Evolutionary conservation across 2,888 invertebrate genomes (phyloP), one percentile per base, ranked within the genome.

Genomic region (Thecophora atra): DNA sequence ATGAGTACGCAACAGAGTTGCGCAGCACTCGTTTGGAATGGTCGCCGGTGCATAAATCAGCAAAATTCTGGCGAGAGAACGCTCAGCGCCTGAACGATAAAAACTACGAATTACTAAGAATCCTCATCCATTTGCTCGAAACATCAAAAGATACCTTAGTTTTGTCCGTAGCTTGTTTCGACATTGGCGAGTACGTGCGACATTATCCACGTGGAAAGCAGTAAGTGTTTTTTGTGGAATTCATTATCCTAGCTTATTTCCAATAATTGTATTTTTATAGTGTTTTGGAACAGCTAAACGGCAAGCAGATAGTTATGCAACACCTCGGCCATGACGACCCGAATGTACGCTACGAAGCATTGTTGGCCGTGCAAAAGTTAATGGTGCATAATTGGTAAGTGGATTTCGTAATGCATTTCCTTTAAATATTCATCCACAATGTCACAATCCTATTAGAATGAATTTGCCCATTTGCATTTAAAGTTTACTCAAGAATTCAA

Each of bases 31-130:
- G 90, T 47, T 89, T 99, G 80, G 98, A 99, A 87, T 99, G 99
- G 99, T 98, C 98, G 17, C 99, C 99, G 0, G 99, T 99, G 51
- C 99, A 99, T 89, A 98, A 98, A 87, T 98, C 98, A 5, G 96
- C 97, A 70, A 97, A 98, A 88, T 99, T 99, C 89, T 99, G 99
- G 99, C 92, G 98, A 79, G 99, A 99, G 88, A 99, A 99, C 88
- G 98, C 98, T 2, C 91, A 91, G 76, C 91, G 97, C 37, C 91
- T 99, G 72, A 99, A 98, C 87, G 99, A 99, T 87, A 98, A 97
- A 87, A 98, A 98, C 82, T 98, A 97, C 85, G 99, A 99, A 86
- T 88, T 99, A 77, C 89, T 99, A 77, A 95, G 98, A 84, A 99
- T 98, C 76, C 89, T 99, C 73, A 96, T 99, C 74, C 94, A 96